Percentiles rank a stretch among this genome's conserved stretches.
These are phyloP conservation scores for Hypolimnas misippus DNA, from an alignment of 2,888 invertebrate genomes.

Conservation along the genomic window DNA sequence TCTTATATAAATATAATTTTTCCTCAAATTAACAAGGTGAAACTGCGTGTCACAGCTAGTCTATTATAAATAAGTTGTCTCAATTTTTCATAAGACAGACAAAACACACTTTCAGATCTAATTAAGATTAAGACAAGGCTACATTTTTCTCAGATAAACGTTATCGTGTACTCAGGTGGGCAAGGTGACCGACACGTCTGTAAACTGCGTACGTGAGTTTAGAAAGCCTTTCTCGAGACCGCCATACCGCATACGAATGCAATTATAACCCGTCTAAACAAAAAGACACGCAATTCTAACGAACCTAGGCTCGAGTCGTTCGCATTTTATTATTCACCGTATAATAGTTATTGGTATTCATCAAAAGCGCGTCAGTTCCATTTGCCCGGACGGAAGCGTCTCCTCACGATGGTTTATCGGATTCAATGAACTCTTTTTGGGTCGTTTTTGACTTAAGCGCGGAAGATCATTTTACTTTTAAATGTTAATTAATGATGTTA, in stretches of 20 bases:
- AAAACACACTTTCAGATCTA: neutral
- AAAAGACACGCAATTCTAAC: slow-evolving; percentile 27
- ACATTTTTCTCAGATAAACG: neutral
- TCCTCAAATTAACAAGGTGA: no score
- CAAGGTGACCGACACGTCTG: slow-evolving; percentile 25
- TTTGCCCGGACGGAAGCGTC: slow-evolving; percentile 67
- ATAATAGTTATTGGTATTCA: slow-evolving; percentile 59
- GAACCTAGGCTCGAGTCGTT: slow-evolving; percentile 13
- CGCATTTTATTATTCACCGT: slow-evolving; percentile 32
- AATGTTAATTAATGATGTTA: slow-evolving; percentile 39
- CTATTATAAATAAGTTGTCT: no score
- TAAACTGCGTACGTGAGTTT: slow-evolving; percentile 43
- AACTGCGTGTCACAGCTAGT: no score
- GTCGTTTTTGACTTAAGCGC: slow-evolving; percentile 50
- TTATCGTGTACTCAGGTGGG: neutral
- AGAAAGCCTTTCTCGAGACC: slow-evolving; percentile 43
- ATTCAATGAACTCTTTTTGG: slow-evolving; percentile 73
- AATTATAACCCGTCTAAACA: slow-evolving; percentile 43
- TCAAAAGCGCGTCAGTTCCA: slow-evolving; percentile 52
- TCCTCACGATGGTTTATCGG: slow-evolving; percentile 65
- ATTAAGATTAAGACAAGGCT: neutral
- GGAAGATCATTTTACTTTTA: slow-evolving; percentile 34
- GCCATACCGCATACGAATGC: slow-evolving; percentile 44
- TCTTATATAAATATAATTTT: no score
- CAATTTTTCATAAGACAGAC: neutral